A percentile compares a stretch with the other conserved stretches of the same genome.
Evolutionary conservation across 1,140 invertebrate genomes (phyloP).

Genomic region (Neuroterus valhalla): DNA sequence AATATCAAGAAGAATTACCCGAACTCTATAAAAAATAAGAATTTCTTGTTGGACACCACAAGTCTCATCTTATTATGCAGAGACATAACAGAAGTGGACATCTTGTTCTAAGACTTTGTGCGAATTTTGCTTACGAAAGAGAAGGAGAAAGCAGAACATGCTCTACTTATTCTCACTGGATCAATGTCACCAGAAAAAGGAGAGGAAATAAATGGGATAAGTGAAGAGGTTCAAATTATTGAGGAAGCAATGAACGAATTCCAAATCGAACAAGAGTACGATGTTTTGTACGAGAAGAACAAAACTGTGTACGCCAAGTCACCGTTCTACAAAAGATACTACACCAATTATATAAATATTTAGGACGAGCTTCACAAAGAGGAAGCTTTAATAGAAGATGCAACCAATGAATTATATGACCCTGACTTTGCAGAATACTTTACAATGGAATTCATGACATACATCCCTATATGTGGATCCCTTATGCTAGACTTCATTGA

Average conservation of each 20-base stretch:
- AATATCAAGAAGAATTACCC: not conserved
- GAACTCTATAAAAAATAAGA: not conserved
- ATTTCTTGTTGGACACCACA: not conserved
- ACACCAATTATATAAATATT: conserved; percentile 1
- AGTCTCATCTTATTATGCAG: not conserved
- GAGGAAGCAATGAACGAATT: conserved; percentile 31
- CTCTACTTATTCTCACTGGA: not conserved
- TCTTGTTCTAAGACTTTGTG: not conserved
- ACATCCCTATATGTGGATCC: conserved; percentile 43
- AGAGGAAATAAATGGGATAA: no score
- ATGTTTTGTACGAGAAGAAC: conserved; percentile 30
- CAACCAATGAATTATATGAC: conserved; percentile 40
- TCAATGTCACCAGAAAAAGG: not conserved
- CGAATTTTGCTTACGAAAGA: not conserved
- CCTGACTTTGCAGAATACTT: conserved; percentile 44
- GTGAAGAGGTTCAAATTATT: not conserved
- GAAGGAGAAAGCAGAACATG: not conserved
- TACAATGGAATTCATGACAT: conserved; percentile 32
- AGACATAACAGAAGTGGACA: not conserved
- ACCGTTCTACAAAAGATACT: conserved; percentile 39
- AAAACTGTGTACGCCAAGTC: conserved; percentile 36
- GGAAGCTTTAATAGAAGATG: conserved; percentile 15
- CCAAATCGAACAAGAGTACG: conserved; percentile 3
- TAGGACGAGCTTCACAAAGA: conserved; percentile 23
- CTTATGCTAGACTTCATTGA: conserved; percentile 43